A percentile compares a stretch with the other conserved stretches of the same genome.
phyloP scores from a whole-genome alignment of 2,888 invertebrate species.

The Nomada flava region DNA sequence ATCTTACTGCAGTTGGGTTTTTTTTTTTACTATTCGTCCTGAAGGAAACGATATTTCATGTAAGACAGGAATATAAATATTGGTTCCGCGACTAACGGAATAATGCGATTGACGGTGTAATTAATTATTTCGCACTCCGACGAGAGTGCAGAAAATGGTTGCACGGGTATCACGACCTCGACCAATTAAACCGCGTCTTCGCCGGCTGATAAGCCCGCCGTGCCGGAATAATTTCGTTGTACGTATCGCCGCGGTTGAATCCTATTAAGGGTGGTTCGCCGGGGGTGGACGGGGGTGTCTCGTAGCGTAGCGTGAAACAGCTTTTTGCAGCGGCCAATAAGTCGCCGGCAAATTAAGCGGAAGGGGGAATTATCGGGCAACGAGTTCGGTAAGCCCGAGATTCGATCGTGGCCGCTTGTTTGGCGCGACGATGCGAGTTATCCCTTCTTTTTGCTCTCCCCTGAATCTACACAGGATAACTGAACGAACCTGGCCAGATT shows the following conservation, averaged over 20 bases:
- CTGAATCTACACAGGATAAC: background rate
- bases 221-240: slow-evolving; percentile 56
- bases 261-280: slow-evolving; percentile 46
- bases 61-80: background rate
- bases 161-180: slow-evolving; percentile 12
- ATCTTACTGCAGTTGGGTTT: too few species aligned
- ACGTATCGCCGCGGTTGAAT: slow-evolving; percentile 62
- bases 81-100: background rate
- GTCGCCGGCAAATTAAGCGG: slow-evolving; percentile 64
- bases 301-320: slow-evolving; percentile 47
- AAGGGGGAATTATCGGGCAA: slow-evolving; percentile 62
- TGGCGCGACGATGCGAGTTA: slow-evolving; percentile 15
- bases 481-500: slow-evolving; percentile 2
- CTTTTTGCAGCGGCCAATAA: slow-evolving; percentile 61
- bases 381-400: slow-evolving; percentile 57
- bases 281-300: background rate
- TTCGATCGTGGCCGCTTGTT: slow-evolving; percentile 46
- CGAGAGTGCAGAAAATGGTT: slow-evolving; percentile 23
- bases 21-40: too few species aligned
- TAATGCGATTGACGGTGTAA: background rate
- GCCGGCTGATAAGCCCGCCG: slow-evolving; percentile 55
- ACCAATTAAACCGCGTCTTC: slow-evolving; percentile 53
- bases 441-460: slow-evolving; percentile 15
- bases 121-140: slow-evolving; percentile 14
- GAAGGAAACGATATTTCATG: too few species aligned